Evolutionary conservation across 2,113 vertebrate genomes (phyloP).

Genomic region (Monopterus albus): DNA sequence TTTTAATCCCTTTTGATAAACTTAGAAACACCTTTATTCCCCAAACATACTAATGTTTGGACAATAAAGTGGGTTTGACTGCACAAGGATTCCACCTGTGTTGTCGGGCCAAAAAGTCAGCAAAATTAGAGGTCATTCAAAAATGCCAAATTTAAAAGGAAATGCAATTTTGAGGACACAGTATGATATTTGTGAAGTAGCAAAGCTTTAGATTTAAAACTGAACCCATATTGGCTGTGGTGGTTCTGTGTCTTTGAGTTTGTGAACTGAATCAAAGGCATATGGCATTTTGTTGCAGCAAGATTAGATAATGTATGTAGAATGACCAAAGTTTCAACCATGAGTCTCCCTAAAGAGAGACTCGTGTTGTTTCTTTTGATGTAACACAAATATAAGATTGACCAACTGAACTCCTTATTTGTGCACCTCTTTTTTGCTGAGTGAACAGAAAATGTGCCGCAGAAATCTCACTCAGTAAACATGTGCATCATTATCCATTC

Average conservation of each 20-base stretch:
- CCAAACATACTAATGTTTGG: not conserved
- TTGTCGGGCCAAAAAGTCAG: not conserved
- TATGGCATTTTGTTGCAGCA: not conserved
- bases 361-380: constrained; percentile 20
- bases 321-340: constrained; percentile 10
- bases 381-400: constrained; percentile 41
- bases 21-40: constrained; percentile 14
- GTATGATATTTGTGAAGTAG: not conserved
- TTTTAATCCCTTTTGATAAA: constrained; percentile 46
- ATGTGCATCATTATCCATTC: constrained; percentile 88
- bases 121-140: too few relatives aligned
- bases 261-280: not conserved
- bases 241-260: not conserved
- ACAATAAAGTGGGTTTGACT: not conserved
- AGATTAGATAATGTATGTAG: not conserved
- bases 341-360: constrained; percentile 15
- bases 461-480: constrained; percentile 86
- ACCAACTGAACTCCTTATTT: constrained; percentile 54
- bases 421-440: constrained; percentile 59
- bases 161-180: not conserved
- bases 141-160: not conserved
- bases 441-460: constrained; percentile 75
- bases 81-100: not conserved
- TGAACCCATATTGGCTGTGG: not conserved
- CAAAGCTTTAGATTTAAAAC: not conserved